phyloP scores from a whole-genome alignment of 1,140 invertebrate species.

The Panonychus citri region DNA sequence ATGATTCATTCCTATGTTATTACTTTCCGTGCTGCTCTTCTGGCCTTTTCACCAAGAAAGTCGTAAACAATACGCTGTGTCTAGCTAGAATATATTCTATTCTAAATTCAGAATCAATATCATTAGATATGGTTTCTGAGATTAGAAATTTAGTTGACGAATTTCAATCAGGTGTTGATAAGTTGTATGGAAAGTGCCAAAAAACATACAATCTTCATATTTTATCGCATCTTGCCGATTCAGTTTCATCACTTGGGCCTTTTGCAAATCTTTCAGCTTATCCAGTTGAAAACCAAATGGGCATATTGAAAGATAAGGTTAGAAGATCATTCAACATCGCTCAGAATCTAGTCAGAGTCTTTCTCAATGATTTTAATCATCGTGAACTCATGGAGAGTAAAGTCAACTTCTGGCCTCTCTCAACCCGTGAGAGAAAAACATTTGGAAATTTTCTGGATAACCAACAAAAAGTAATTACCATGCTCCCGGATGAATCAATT shows the following conservation, averaged over 20 bases:
- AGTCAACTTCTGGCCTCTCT: too few species aligned
- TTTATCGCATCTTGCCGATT: neutral
- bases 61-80: neutral
- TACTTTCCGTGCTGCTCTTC: neutral
- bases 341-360: neutral
- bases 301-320: neutral
- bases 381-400: too few species aligned
- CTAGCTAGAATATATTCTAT: neutral
- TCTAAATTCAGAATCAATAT: neutral
- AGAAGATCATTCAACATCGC: neutral
- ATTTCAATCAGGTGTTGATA: neutral
- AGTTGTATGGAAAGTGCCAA: neutral
- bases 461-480: too few species aligned
- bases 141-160: neutral
- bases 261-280: neutral
- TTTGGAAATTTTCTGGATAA: too few species aligned
- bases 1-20: neutral
- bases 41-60: neutral
- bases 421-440: too few species aligned
- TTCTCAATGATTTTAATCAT: neutral
- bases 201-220: neutral
- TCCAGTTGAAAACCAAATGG: neutral
- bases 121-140: neutral
- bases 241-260: neutral
- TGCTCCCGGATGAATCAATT: too few species aligned